These are phyloP conservation scores for Sesamia nonagrioides DNA, from an alignment of 1,140 invertebrate species.

Conservation along the genomic window DNA sequence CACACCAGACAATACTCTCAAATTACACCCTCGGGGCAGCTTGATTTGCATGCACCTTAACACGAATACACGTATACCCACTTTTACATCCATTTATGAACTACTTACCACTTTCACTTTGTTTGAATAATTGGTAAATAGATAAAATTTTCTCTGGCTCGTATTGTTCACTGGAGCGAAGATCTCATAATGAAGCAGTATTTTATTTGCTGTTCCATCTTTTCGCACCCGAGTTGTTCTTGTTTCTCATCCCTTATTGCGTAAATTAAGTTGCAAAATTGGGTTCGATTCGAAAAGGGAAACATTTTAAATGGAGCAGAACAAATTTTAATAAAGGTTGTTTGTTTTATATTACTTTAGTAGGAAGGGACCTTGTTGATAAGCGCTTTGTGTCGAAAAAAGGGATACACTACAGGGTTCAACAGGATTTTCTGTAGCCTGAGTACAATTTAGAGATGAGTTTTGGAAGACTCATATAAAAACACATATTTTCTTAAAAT, in stretches of 20 bases:
- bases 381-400: neutral
- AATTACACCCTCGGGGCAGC: constrained; percentile 65
- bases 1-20: constrained; percentile 70
- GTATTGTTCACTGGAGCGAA: neutral
- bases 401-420: neutral
- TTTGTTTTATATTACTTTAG: constrained; percentile 17
- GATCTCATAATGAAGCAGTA: constrained; percentile 13
- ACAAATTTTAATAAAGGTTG: constrained; percentile 3
- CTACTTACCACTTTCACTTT: constrained; percentile 60
- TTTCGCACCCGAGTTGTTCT: constrained; percentile 19
- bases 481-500: no score
- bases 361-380: neutral
- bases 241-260: neutral
- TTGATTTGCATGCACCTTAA: constrained; percentile 46
- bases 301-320: constrained; percentile 7
- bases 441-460: neutral
- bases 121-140: constrained; percentile 34
- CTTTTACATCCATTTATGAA: constrained; percentile 60
- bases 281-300: constrained; percentile 1
- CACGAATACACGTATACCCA: constrained; percentile 59
- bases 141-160: neutral
- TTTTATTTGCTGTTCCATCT: neutral
- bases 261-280: constrained; percentile 11
- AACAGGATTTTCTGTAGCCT: neutral
- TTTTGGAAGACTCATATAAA: no score